phyloP scores from a whole-genome alignment of 2,888 invertebrate genomes.

The Parapristionchus giblindavisi region DNA sequence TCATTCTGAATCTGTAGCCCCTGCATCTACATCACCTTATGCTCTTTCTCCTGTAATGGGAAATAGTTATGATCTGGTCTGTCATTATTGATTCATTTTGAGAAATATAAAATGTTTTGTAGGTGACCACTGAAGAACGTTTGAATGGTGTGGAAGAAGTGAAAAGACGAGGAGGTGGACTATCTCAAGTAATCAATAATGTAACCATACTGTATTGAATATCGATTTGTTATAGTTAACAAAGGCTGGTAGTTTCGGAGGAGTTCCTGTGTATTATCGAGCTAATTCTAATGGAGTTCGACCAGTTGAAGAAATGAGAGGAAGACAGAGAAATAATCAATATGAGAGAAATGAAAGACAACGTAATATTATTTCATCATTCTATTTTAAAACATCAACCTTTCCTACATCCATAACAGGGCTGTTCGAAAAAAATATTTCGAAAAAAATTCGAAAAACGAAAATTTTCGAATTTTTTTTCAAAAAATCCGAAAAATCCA shows the following conservation, averaged over 20 bases:
- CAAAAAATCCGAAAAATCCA: too few species aligned
- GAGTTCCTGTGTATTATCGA: constrained; percentile 36
- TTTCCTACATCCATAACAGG: too few species aligned
- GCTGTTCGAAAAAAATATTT: too few species aligned
- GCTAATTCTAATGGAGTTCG: constrained; percentile 32
- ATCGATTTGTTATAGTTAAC: constrained; percentile 12
- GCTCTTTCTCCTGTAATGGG: constrained; percentile 13
- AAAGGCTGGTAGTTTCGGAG: constrained; percentile 33
- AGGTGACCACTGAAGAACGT: constrained; percentile 2
- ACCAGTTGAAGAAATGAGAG: constrained; percentile 32
- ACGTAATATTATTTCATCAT: background rate
- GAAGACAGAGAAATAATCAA: background rate
- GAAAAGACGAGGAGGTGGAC: constrained; percentile 3
- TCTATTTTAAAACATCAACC: too few species aligned
- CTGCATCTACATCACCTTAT: too few species aligned
- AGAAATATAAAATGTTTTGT: background rate
- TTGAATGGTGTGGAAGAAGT: background rate
- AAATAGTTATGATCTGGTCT: background rate
- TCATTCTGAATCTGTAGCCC: background rate
- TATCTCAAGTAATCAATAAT: constrained; percentile 1
- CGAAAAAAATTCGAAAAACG: too few species aligned
- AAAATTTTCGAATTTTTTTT: background rate
- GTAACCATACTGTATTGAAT: too few species aligned
- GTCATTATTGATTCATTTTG: background rate
- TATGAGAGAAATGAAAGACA: background rate